Evolutionary conservation across 2,797 vertebrate genomes (phyloP), one percentile per base, ranked within the genome.

Genomic region (Tiaroga cobitis): DNA sequence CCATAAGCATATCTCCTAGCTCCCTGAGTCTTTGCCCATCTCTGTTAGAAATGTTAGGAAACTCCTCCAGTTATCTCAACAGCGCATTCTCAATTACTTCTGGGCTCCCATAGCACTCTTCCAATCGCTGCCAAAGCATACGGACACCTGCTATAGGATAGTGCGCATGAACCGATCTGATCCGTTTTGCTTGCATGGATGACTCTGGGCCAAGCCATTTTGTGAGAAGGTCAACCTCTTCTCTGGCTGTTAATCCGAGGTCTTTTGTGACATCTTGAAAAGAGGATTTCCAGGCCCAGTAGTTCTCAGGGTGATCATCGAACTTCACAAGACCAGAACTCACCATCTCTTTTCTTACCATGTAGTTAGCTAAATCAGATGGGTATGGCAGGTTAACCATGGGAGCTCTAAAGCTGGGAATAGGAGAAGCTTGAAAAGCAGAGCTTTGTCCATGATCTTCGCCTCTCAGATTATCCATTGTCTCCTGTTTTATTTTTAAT

Each of bases 311-410:
- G 8, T 4, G 8, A 51, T 54, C 72, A 51, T 54, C 72, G 4
- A 51, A 34, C 46, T 6, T 51, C 46, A 51, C 19, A 18, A 51
- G 26, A 51, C 26, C 43, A 2, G 72, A 51, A 75, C 72, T 54
- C 8, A 51, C 72, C 46, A 75, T 75, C 43, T 51, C 16, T 54
- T 54, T 75, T 21, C 46, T 51, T 5, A 32, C 72, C 46, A 74
- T 74, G 26, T 74, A 74, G 8, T 74, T 51, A 32, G 72, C 72
- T 51, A 51, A 74, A 51, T 74, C 65, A 34, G 32, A 68, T 10
- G 72, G 32, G 1, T 74, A 74, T 49, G 43, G 43, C 72, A 74
- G 18, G 19, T 3, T 74, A 51, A 51, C n/a, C 72, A 51, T 74
- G 26, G 72, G 72, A 32, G 43, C 16, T 32, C 1, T 51, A 74